These are phyloP conservation scores for Chionodraco myersi DNA, from an alignment of 2,113 vertebrate genomes.

Conservation along the genomic window DNA sequence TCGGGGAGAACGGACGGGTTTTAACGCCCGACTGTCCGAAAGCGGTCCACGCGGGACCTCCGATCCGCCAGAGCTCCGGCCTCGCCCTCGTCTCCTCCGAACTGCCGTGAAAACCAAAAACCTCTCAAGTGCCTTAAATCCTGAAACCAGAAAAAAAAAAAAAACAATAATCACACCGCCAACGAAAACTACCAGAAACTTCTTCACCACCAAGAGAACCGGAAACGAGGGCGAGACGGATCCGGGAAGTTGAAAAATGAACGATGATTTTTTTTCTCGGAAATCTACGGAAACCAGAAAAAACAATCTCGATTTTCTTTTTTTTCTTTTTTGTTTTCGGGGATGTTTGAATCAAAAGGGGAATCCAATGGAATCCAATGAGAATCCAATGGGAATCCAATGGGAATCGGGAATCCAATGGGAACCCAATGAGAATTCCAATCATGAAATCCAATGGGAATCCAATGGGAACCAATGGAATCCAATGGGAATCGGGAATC, in stretches of 20 bases:
- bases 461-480: no score
- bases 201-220: constrained; percentile 14
- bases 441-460: no score
- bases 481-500: no score
- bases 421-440: no score
- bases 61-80: constrained; percentile 96
- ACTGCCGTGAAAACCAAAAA: constrained; percentile 99
- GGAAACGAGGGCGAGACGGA: constrained; percentile 44
- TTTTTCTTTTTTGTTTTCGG: background rate
- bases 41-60: constrained; percentile 92
- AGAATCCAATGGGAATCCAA: background rate
- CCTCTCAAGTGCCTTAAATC: constrained; percentile 96
- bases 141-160: constrained; percentile 58
- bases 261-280: no score
- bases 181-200: constrained; percentile 52
- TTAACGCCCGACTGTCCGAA: constrained; percentile 98
- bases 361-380: no score
- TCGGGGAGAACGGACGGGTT: constrained; percentile 97
- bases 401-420: no score
- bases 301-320: constrained; percentile 20
- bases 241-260: constrained; percentile 1
- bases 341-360: constrained; percentile 33
- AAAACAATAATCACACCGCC: constrained; percentile 32
- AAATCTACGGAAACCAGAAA: constrained; percentile 16
- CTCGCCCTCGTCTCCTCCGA: constrained; percentile 98